Base-by-base conservation (phyloP, 2,888 invertebrate species). In the Polylopha cassiicola region DNA sequence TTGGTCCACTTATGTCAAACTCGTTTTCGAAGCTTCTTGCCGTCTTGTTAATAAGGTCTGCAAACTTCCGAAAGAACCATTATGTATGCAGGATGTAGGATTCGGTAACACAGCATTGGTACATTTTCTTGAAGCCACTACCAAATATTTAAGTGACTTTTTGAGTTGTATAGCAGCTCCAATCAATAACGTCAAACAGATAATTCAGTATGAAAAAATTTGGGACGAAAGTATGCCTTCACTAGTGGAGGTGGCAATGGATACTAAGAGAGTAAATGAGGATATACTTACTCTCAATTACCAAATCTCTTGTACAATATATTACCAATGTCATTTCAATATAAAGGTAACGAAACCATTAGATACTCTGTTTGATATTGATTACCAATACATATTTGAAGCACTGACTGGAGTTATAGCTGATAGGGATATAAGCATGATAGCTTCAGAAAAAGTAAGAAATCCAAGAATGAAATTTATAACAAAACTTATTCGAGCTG, bases 1-100 rank as follows among this genome's bases (percentile, higher is more conserved):
- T 51, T 98, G 97, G 97, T 92, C 92, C 33, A 92, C 95, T 34
- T 94, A 96, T 60, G 79, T 97, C n/a, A 92, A 91, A 61, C 92
- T 93, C 56, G 87, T 90, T 9, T 89, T 95, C 58, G 93, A 95
- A 77, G 86, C 90, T 2, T 87, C 90, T 11, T 91, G 92, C 44
- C 91, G 92, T 53, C 81, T 96, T 10, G 89, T 91, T 48, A 94
- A 93, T 59, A 95, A 92, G 79, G 89, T 91, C 2, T 94, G 96
- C 1, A 93, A 94, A 69, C 74, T 94, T 32, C 95, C 96, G 0
- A 95, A 94, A 71, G 95, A 96, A 56, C 88, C 92, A 47, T 80
- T 95, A 32, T 95, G 95, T 52, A 80, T 89, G 39, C 94, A 94
- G 79, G 93, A 93, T 48, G 87, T 92, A 13, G 92, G 92, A 6